Base-by-base conservation (phyloP, 2,113 vertebrate species). In the Pongo pygmaeus region DNA sequence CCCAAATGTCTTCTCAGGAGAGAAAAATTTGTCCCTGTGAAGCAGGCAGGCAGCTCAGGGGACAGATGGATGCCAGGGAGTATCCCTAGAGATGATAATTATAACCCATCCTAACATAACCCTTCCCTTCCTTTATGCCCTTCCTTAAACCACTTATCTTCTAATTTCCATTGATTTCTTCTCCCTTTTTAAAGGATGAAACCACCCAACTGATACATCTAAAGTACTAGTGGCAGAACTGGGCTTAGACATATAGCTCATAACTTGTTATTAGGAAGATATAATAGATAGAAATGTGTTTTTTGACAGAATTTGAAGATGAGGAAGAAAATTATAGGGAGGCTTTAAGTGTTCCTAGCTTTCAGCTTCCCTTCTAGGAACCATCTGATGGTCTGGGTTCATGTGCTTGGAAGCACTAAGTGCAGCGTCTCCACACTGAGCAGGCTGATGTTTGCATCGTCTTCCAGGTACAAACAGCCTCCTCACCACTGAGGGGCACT, bases 261-360 rank as follows among this genome's bases (percentile, higher is more conserved):
- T 70, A 85, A 72, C 3, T 78, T 93, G 23, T n/a, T 18, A 46
- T 40, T 95, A 80, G 46, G 18, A 67, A 17, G 11, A 6, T 57
- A 1, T 4, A 67, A 7, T 38, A 81, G 46, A 74, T 67, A 95
- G 43, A 87, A 92, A 59, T 79, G 32, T 75, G 17, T 1, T 67
- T 97, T 89, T 52, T 30, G 40, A 84, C 38, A 84, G 46, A 92
- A 83, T 89, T 84, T 84, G 74, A 94, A 79, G 64, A 75, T 70
- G 20, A 72, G 40, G 7, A 84, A 91, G 18, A 92, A 3, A 86
- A 92, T 89, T 72, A 79, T 18, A 0, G 4, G 38, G 30, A 35
- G 80, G 5, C 35, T 95, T 72, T 86, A n/a, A 79, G 18, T 35
- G 16, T 69, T 69, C 67, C 32, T 35, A 89, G 5, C 30, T 95